Evolutionary conservation across 2,113 vertebrate genomes (phyloP), one percentile per base, ranked within the genome.

Genomic region (Entelurus aequoreus): DNA sequence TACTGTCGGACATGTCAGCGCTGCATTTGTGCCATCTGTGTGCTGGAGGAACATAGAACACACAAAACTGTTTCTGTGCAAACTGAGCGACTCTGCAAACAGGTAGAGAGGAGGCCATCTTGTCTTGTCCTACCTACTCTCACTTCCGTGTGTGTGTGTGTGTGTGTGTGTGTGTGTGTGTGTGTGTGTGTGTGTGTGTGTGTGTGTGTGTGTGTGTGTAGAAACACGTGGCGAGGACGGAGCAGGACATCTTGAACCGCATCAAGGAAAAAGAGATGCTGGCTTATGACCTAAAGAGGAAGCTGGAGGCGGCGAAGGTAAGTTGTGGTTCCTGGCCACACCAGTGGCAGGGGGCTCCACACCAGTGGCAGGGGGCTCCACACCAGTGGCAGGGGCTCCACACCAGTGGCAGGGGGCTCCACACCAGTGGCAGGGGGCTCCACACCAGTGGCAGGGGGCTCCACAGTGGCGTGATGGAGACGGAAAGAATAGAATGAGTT

Each of bases 11-110:
- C 81, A 0, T 90, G 89, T 48, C 62, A 87, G 71, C 12, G 58
- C 48, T 90, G 89, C 40, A 88, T 92, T 67, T 92, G 90, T 21
- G 86, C 88, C 72, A 84, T 91, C 54, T 91, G 90, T 0, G 86
- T 86, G 28, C 82, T 91, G 71, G 71, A 80, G 59, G 80, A 86
- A 2, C 90, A 92, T 48, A 84, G 89, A 0, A 84, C 72, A 0
- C 90, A 92, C 60, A 66, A 72, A 52, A 91, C 88, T 0, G 90
- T 92, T 4, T 89, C 90, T 0, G 84, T 91, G 6, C 89, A 91
- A 71, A 90, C 88, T 0, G 90, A 91, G 76, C 64, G 90, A 36
- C 65, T 80, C 12, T 11, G 11, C 38, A 90, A 89, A 71, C 89
- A 91, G 90, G 89, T 90, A 60, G 38, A 60, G 38, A 53, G 10